Evolutionary conservation across 1,140 invertebrate species (phyloP).

Genomic region (Hyphantria cunea): DNA sequence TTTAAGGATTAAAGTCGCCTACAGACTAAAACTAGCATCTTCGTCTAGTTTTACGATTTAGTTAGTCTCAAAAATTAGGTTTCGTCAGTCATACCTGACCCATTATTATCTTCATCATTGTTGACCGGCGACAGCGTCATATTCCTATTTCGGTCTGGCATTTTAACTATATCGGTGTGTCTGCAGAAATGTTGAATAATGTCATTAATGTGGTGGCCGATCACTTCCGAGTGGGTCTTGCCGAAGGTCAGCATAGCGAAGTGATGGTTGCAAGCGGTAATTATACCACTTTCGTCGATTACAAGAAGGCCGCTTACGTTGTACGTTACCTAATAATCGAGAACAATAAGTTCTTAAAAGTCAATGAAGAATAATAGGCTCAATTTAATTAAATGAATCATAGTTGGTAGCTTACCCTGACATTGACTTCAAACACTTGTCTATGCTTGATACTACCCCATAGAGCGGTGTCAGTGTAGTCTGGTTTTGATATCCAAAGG

Average conservation of each 20-base stretch:
- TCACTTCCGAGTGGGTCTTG: slow-evolving; percentile 83
- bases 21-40: no score
- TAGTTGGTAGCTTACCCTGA: slow-evolving; percentile 63
- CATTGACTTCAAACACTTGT: slow-evolving; percentile 70
- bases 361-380: no score
- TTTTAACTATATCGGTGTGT: slow-evolving; percentile 66
- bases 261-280: slow-evolving; percentile 86
- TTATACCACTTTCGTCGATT: slow-evolving; percentile 83
- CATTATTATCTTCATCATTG: slow-evolving; percentile 73
- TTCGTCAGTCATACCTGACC: slow-evolving; percentile 47
- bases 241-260: slow-evolving; percentile 86
- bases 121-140: slow-evolving; percentile 80
- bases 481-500: slow-evolving; percentile 79
- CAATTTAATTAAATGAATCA: no score
- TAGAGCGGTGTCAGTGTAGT: slow-evolving; percentile 39
- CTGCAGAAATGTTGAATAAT: slow-evolving; percentile 82
- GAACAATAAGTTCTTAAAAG: neutral
- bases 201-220: slow-evolving; percentile 83
- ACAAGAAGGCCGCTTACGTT: slow-evolving; percentile 87
- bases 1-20: no score
- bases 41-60: no score
- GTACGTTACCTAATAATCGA: slow-evolving; percentile 80
- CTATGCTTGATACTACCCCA: slow-evolving; percentile 56
- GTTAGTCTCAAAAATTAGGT: neutral
- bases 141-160: slow-evolving; percentile 69